Base-by-base conservation (phyloP, 2,113 vertebrate species). In the Hippocampus comes region DNA sequence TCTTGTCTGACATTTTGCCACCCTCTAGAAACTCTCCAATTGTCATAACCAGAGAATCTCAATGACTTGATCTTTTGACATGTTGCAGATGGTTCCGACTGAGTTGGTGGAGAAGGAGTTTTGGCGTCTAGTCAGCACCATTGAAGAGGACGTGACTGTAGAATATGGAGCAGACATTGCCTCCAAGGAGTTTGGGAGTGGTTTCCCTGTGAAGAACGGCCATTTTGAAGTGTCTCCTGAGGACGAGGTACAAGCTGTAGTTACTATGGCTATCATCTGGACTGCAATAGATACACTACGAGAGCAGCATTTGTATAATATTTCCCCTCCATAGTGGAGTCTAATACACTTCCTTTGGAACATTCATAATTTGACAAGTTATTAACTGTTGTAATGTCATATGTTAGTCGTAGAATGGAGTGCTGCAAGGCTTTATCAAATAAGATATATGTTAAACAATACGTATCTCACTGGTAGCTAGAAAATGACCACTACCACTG, bases 51-150 rank as follows among this genome's bases (percentile, higher is more conserved):
- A 34, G 30, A 38, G 27, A 38, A 34, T 38, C 34, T 38, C 34
- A 20, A 12, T 68, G 34, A 38, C 17, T 41, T 46, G 15, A 4
- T 59, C n/a, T 60, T 3, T 65, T 6, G 27, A 59, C 46, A 46
- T 38, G 51, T 46, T 74, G 30, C 73, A 99, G 97, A 99, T 99
- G 97, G 97, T 99, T 75, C 97, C 97, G 38, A 99, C 97, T 2
- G 97, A 99, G 78, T 90, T 99, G 72, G 97, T 99, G 48, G 97
- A 99, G 82, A 99, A 99, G 71, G 97, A 99, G 77, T 99, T 99
- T 83, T 99, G 97, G 97, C 94, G 97, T 63, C 90, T 99, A 3
- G 95, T 99, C 67, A 96, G 96, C 87, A 98, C 96, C 46, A 97
- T 99, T 30, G 97, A 99, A 78, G 97, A 99, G 74, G 97, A 99